Evolutionary conservation across 2,888 invertebrate genomes (phyloP), one percentile per base, ranked within the genome.

Genomic region (Pollenia griseotomentosa): DNA sequence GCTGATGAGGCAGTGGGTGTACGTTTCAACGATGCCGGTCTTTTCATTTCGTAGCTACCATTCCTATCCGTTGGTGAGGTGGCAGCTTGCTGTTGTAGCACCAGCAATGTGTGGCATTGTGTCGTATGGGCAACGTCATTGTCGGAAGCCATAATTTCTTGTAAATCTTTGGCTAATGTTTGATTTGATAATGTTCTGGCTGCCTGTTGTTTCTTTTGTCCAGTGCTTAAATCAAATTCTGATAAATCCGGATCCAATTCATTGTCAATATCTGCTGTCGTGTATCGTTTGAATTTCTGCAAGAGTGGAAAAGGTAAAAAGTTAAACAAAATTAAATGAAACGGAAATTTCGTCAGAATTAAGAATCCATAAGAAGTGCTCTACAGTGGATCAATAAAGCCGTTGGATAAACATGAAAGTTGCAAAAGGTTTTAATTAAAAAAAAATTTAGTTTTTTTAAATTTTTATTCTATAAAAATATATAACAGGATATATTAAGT

Each of bases 251-350:
- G 90, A 79, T 91, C 90, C 44, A 89, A 86, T 74, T 91, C 91
- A 59, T 91, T 91, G 75, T 92, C 92, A n/a, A 92, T 90, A 81
- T 92, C 91, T 10, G 92, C 91, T 42, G 91, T 89, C 9, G 92
- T 92, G 73, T 91, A 93, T 51, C 92, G 92, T 65, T 92, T 93
- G 85, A 92, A 91, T 91, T 93, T 93, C 92, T 92, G 83, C 33
- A 33, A 33, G 33, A 33, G 33, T 65, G 11, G 2, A 2, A 19
- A 46, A 80, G 85, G 70, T 23, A 33, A 75, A 33, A 86, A 75
- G 85, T 68, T 10, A 14, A 77, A 12, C 68, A 42, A 74, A 40
- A 51, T 6, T 8, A 7, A 57, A 66, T 16, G 8, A 46, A 44
- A 48, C 7, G 57, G 9, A 46, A 68, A 55, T 55, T 70, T 8